These are phyloP conservation scores for Bungarus multicinctus DNA, from an alignment of 2,113 vertebrate genomes.

Conservation along the genomic window DNA sequence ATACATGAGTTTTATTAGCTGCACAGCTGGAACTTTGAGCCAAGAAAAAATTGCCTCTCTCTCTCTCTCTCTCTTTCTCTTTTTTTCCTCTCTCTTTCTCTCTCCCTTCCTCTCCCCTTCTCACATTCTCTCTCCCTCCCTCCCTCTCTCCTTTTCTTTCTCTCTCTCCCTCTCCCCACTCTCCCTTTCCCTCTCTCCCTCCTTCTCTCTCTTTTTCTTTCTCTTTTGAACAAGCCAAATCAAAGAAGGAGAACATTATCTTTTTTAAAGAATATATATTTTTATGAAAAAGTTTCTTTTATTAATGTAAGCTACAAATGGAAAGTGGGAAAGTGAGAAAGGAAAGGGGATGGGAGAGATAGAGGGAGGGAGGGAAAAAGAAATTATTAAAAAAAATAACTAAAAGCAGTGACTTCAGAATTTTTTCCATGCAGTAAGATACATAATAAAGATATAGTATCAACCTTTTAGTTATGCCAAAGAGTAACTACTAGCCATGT, in stretches of 20 bases:
- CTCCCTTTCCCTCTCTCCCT: neutral
- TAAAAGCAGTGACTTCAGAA: neutral
- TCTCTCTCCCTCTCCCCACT: no score
- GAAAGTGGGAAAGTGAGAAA: neutral
- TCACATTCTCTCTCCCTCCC: neutral
- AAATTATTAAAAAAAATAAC: neutral
- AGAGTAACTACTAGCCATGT: no score
- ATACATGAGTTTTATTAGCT: neutral
- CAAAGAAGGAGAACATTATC: neutral
- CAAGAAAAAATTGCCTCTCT: neutral
- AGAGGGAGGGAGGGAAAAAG: neutral
- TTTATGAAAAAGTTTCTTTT: neutral
- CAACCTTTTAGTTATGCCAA: no score
- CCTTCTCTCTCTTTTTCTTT: neutral
- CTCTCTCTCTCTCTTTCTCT: neutral
- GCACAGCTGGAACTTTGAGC: slow-evolving; percentile 30
- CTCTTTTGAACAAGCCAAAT: neutral
- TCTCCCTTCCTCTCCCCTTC: no score
- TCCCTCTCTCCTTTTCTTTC: no score
- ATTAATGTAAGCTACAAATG: neutral
- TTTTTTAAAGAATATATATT: neutral
- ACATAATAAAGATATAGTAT: neutral
- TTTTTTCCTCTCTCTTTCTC: neutral
- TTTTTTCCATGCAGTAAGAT: neutral
- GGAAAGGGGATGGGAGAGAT: neutral